Conservation (phyloP, 2,797 vertebrate species). For the Siniperca scherzeri region DNA sequence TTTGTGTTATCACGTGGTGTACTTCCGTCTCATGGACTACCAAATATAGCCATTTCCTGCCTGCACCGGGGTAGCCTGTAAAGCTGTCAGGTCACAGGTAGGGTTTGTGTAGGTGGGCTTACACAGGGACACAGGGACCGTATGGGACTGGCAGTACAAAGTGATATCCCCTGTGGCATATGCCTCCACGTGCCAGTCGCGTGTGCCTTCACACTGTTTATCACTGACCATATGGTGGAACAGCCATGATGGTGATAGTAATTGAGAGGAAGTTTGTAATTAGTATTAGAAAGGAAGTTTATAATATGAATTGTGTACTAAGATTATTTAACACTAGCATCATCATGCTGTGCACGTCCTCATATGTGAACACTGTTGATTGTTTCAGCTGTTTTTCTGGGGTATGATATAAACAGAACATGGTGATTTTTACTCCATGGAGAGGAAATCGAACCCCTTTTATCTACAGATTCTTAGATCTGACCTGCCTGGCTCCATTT, state of each 20-base stretch:
- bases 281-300: slow-evolving; percentile 25
- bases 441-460: slow-evolving; percentile 20
- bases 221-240: slow-evolving; percentile 73
- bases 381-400: slow-evolving; percentile 21
- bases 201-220: slow-evolving; percentile 47
- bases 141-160: slow-evolving; percentile 72
- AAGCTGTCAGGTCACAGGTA: slow-evolving; percentile 64
- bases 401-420: background rate
- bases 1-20: slow-evolving; percentile 20
- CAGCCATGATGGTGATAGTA: slow-evolving; percentile 36
- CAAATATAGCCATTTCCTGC: slow-evolving; percentile 81
- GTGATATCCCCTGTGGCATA: slow-evolving; percentile 64
- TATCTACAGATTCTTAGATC: slow-evolving; percentile 27
- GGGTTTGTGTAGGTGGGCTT: slow-evolving; percentile 70
- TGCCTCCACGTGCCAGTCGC: slow-evolving; percentile 62
- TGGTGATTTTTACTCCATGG: background rate
- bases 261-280: slow-evolving; percentile 36
- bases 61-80: slow-evolving; percentile 46
- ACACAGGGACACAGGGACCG: slow-evolving; percentile 51
- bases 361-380: slow-evolving; percentile 18
- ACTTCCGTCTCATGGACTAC: slow-evolving; percentile 55
- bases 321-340: slow-evolving; percentile 14
- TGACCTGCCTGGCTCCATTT: slow-evolving; percentile 20
- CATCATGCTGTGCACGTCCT: slow-evolving; percentile 9
- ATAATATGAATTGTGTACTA: background rate